phyloP scores from a whole-genome alignment of 2,797 vertebrate genomes.

The Poecile montanus region DNA sequence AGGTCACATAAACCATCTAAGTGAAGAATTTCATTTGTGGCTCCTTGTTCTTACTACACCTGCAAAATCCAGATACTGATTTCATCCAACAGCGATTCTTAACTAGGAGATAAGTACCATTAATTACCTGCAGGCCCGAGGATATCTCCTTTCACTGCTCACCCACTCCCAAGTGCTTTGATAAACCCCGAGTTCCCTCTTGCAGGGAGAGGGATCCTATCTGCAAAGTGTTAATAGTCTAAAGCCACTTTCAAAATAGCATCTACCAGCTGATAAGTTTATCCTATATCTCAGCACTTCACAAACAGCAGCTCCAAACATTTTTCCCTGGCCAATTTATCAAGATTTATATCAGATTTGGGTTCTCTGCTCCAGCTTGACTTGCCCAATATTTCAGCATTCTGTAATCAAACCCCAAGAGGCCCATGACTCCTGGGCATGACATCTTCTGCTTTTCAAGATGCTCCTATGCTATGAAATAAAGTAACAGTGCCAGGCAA shows the following conservation, averaged over 20 bases:
- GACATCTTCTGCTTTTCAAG: not conserved
- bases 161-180: not conserved
- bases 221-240: not conserved
- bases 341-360: conserved; percentile 31
- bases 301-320: not conserved
- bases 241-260: not conserved
- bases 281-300: not conserved
- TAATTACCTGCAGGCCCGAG: not conserved
- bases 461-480: not conserved
- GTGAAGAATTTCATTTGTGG: not conserved
- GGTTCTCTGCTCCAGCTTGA: not conserved
- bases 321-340: not conserved
- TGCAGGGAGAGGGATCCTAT: not conserved
- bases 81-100: not conserved
- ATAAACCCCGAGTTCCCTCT: not conserved
- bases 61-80: not conserved
- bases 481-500: not conserved
- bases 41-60: not conserved
- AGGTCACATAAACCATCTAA: not conserved
- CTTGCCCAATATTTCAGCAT: conserved; percentile 41
- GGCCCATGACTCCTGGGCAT: not conserved
- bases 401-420: conserved; percentile 35
- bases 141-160: not conserved
- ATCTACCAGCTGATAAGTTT: not conserved
- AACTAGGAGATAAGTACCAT: not conserved